Evolutionary conservation across 2,888 invertebrate species (phyloP).

Genomic region (Drosophila meridiana): DNA sequence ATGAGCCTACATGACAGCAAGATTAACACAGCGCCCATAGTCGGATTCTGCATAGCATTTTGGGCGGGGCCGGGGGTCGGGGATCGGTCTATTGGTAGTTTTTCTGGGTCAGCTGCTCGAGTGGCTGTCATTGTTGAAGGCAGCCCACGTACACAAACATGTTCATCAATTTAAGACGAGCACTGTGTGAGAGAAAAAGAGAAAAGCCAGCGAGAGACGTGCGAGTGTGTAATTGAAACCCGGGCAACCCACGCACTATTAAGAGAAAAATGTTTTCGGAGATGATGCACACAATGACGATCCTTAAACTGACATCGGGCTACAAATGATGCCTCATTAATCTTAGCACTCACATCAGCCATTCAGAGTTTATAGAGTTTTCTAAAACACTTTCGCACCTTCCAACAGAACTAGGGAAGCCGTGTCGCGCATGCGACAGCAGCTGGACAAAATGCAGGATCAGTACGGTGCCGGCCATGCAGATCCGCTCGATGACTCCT

Average conservation of each 20-base stretch:
- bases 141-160: slow-evolving; percentile 57
- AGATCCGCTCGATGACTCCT: slow-evolving; percentile 29
- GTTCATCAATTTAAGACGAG: slow-evolving; percentile 62
- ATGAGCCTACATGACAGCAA: slow-evolving; percentile 65
- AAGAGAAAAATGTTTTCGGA: slow-evolving; percentile 50
- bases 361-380: slow-evolving; percentile 18
- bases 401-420: slow-evolving; percentile 63
- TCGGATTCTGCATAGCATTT: slow-evolving; percentile 50
- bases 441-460: slow-evolving; percentile 49
- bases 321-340: slow-evolving; percentile 64
- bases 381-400: slow-evolving; percentile 28
- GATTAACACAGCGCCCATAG: slow-evolving; percentile 48
- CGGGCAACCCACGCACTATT: slow-evolving; percentile 65
- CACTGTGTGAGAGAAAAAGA: slow-evolving; percentile 42
- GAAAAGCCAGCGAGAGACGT: slow-evolving; percentile 40
- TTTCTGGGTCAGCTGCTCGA: slow-evolving; percentile 57
- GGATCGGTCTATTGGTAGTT: slow-evolving; percentile 11
- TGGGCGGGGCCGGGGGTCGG: neutral
- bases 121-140: slow-evolving; percentile 40
- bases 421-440: slow-evolving; percentile 51
- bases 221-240: slow-evolving; percentile 73
- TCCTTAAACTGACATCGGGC: slow-evolving; percentile 59
- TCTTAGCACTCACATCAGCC: slow-evolving; percentile 47
- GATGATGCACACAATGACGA: slow-evolving; percentile 55
- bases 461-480: slow-evolving; percentile 9